Evolutionary conservation across 1,140 invertebrate genomes (phyloP), one percentile per base, ranked within the genome.

Genomic region (Drosophila arawakana): DNA sequence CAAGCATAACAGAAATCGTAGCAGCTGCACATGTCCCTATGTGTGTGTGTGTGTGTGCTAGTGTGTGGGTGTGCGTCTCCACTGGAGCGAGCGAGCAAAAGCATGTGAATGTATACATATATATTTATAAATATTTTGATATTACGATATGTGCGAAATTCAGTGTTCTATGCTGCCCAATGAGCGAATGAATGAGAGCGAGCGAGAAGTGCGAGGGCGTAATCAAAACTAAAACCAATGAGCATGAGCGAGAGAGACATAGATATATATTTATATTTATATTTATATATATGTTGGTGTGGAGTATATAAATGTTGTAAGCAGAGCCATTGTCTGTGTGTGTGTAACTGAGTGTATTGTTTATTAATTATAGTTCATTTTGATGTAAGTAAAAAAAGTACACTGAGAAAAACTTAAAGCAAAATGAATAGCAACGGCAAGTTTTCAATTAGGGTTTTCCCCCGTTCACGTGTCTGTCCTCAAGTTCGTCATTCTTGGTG

Each of bases 61-160:
- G 15, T 13, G 52, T 62, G 58, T n/a, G 58, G 39, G 15, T 13
- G 52, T 30, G 62, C 41, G 76, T 76, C 78, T 73, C 61, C 62
- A 41, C 65, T 61, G 68, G 75, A 67, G 78, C 49, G 66, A 76
- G 72, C 34, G 59, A 78, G 70, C 58, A 55, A 67, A 49, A 67
- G 77, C 57, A 65, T 70, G 39, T 61, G 69, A 60, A 18, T 46
- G 78, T 58, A 57, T 50, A 73, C 61, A 52, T 61, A 70, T 65
- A 60, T 75, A 43, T 55, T 44, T 41, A 52, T 44, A 65, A 58
- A 35, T 65, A 7, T 59, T 25, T 61, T 11, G 55, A 61, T 46
- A 7, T 61, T 21, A 15, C 15, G 15, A 15, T 15, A 35, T 59
- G 8, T 60, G 47, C 47, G 18, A 10, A 52, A 9, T 21, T 10